These are phyloP conservation scores for Drosophila mimetica DNA, from an alignment of 2,888 invertebrate genomes.

Conservation along the genomic window DNA sequence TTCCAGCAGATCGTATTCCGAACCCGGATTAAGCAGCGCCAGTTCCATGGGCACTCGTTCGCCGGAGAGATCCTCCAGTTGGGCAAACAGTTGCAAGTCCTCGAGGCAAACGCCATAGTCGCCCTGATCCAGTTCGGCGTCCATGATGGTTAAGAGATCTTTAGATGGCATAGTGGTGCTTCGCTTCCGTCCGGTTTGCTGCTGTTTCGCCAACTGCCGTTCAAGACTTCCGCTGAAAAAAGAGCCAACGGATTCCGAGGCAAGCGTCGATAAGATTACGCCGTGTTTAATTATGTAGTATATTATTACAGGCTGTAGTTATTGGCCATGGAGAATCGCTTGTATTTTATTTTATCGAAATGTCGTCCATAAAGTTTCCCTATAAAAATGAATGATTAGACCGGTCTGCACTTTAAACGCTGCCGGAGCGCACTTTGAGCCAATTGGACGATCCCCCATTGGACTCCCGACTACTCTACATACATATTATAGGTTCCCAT, in stretches of 20 bases:
- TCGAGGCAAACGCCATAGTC: slow-evolving; percentile 55
- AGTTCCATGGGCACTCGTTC: slow-evolving; percentile 10
- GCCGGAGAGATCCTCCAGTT: slow-evolving; percentile 35
- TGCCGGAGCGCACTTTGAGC: slow-evolving; percentile 36
- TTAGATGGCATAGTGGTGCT: slow-evolving; percentile 1
- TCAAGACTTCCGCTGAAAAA: slow-evolving; percentile 17
- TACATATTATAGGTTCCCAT: not conserved
- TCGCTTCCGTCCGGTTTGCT: slow-evolving; percentile 6
- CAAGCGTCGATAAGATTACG: slow-evolving; percentile 44
- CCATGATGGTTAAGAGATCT: slow-evolving; percentile 10
- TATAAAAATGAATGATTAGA: slow-evolving; percentile 47
- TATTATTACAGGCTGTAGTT: slow-evolving; percentile 34
- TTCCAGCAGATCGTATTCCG: slow-evolving; percentile 18
- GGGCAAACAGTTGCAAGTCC: slow-evolving; percentile 58
- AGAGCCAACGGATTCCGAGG: not conserved
- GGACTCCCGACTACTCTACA: not conserved
- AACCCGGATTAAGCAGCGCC: slow-evolving; percentile 19
- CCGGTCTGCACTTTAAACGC: slow-evolving; percentile 32
- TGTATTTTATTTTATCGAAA: slow-evolving; percentile 29
- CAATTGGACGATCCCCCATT: slow-evolving; percentile 23
- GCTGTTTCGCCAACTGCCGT: slow-evolving; percentile 13
- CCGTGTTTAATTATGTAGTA: slow-evolving; percentile 32
- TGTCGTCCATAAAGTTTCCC: slow-evolving; percentile 30
- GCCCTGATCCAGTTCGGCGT: slow-evolving; percentile 7
- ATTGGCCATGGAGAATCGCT: slow-evolving; percentile 6